Conservation (phyloP, 2,888 invertebrate species). For the Siphlonurus alternatus region DNA sequence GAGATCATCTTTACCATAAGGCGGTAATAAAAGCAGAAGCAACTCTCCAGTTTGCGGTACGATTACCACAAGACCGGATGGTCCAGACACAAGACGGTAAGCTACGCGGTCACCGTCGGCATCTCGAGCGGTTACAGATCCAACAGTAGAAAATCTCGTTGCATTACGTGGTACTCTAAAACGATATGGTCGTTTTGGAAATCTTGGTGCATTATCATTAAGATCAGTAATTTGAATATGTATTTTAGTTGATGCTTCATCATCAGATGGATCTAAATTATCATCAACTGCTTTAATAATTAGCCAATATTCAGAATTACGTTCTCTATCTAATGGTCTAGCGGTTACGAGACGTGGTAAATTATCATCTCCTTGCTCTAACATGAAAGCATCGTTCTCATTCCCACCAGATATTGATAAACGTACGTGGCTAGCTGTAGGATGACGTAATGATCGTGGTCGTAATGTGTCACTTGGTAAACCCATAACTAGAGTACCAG, state of each 20-base stretch:
- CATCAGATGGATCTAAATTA: conserved; percentile 29
- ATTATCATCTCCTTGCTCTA: conserved; percentile 40
- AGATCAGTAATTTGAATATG: conserved; percentile 62
- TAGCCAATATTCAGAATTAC: conserved; percentile 49
- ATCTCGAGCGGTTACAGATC: conserved; percentile 72
- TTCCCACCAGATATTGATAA: conserved; percentile 68
- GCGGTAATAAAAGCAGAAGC: conserved; percentile 32
- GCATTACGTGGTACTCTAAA: conserved; percentile 31
- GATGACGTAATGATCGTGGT: neutral
- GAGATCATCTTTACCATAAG: neutral
- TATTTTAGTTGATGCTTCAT: conserved; percentile 63
- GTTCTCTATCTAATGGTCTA: conserved; percentile 62
- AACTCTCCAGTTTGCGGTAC: conserved; percentile 88
- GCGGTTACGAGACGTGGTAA: conserved; percentile 51
- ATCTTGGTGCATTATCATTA: conserved; percentile 83
- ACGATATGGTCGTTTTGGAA: conserved; percentile 58
- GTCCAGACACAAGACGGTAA: conserved; percentile 55
- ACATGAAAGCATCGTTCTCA: conserved; percentile 52
- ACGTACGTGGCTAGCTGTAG: conserved; percentile 30
- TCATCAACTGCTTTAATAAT: conserved; percentile 65
- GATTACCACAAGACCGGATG: conserved; percentile 69
- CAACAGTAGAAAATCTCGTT: conserved; percentile 51
- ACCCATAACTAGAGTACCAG: conserved; percentile 51
- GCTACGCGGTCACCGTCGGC: conserved; percentile 85
- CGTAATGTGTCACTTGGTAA: conserved; percentile 40